Percentiles rank a stretch among this genome's conserved stretches.
Conservation (phyloP, 2,797 vertebrate genomes). For the Ceyx erithaca region DNA sequence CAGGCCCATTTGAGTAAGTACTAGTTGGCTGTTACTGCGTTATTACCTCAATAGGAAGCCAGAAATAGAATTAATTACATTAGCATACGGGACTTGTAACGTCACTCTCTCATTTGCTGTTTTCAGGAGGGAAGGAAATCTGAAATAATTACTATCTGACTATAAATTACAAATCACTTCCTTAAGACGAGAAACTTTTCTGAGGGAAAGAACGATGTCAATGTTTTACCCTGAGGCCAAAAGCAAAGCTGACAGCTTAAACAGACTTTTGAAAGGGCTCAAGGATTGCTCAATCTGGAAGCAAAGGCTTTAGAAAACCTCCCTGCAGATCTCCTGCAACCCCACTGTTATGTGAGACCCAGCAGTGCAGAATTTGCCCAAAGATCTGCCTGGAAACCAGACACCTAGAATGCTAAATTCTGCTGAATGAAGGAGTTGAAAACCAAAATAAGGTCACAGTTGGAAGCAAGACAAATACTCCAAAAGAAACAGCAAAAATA, state of each 20-base stretch:
- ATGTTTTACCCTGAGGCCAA: slow-evolving; percentile 40
- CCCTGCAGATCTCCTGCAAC: neutral
- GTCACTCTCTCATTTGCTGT: neutral
- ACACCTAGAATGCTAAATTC: slow-evolving; percentile 9
- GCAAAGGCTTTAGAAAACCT: slow-evolving; percentile 49
- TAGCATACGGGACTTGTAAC: slow-evolving; percentile 37
- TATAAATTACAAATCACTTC: slow-evolving; percentile 29
- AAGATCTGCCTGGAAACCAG: slow-evolving; percentile 33
- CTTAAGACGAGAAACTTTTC: slow-evolving; percentile 34
- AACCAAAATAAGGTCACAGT: neutral
- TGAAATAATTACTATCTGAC: slow-evolving; percentile 53
- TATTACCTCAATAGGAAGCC: slow-evolving; percentile 38
- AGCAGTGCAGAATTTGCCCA: slow-evolving; percentile 18
- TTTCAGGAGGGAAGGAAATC: slow-evolving; percentile 55
- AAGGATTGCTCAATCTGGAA: slow-evolving; percentile 56
- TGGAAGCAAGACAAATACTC: slow-evolving; percentile 1
- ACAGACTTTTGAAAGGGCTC: slow-evolving; percentile 43
- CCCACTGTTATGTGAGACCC: neutral
- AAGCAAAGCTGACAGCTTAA: slow-evolving; percentile 60
- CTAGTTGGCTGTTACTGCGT: neutral
- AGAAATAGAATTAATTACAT: slow-evolving; percentile 65
- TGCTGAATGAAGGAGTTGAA: neutral
- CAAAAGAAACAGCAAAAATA: slow-evolving; percentile 3
- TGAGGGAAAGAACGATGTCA: slow-evolving; percentile 7
- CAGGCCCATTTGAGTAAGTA: slow-evolving; percentile 14